Evolutionary conservation across 2,113 vertebrate species (phyloP).

Genomic region (Patagioenas fasciata): DNA sequence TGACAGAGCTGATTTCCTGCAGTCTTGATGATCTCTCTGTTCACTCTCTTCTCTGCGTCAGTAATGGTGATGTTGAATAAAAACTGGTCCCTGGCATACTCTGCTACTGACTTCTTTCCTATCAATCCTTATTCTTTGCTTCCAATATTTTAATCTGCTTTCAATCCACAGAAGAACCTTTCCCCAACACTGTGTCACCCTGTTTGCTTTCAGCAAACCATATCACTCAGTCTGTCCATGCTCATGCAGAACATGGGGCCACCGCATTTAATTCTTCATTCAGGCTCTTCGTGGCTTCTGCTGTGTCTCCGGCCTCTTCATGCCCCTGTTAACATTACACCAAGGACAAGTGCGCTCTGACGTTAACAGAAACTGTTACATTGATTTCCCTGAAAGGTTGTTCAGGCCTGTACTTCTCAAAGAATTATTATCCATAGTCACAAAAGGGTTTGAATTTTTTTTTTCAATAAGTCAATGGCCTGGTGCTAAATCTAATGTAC

Average conservation of each 20-base stretch:
- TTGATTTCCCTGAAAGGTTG: background rate
- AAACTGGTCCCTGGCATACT: background rate
- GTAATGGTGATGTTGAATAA: background rate
- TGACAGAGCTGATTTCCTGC: background rate
- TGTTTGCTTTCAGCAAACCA: background rate
- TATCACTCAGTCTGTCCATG: background rate
- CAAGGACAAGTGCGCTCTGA: background rate
- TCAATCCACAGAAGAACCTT: background rate
- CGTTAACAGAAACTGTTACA: background rate
- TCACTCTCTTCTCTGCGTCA: background rate
- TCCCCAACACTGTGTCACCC: background rate
- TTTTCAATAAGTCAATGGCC: background rate
- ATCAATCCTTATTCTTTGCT: background rate
- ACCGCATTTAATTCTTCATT: background rate
- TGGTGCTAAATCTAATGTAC: background rate
- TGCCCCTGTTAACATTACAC: background rate
- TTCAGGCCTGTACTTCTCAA: background rate
- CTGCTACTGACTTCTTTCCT: background rate
- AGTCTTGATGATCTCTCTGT: background rate
- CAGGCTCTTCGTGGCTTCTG: too few species aligned
- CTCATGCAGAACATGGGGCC: background rate
- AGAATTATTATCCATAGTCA: background rate
- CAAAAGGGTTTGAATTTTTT: background rate
- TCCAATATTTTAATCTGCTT: background rate
- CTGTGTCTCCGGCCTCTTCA: background rate